Conservation (phyloP, 2,113 vertebrate species). For the Dromiciops gliroides region DNA sequence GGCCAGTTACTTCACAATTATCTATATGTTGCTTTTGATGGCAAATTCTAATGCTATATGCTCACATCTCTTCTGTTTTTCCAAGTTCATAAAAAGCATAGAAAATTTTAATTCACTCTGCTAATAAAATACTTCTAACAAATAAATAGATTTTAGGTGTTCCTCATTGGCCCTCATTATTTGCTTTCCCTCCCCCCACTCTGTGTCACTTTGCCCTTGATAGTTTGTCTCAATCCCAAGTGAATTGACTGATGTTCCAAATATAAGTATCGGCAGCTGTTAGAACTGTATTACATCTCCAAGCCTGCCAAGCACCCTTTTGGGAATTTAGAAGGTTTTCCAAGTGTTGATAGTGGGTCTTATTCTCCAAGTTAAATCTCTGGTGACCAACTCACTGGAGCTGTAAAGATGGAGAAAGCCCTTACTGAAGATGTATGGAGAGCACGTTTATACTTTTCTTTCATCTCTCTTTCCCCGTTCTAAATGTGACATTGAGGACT, state of each 20-base stretch:
- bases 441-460: slow-evolving; percentile 43
- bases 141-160: neutral
- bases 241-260: slow-evolving; percentile 47
- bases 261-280: slow-evolving; percentile 67
- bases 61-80: neutral
- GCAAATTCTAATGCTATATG: neutral
- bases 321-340: slow-evolving; percentile 67
- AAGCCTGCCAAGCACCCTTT: neutral
- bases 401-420: slow-evolving; percentile 51
- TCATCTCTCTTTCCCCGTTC: slow-evolving; percentile 37
- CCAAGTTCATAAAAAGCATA: neutral
- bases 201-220: neutral
- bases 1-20: neutral
- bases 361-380: slow-evolving; percentile 53
- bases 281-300: slow-evolving; percentile 58
- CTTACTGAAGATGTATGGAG: slow-evolving; percentile 35
- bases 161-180: neutral
- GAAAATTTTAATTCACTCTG: neutral
- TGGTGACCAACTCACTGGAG: slow-evolving; percentile 44
- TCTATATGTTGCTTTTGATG: neutral
- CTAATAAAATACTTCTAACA: neutral
- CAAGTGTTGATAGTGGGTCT: slow-evolving; percentile 32
- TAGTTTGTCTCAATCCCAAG: slow-evolving; percentile 64
- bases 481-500: slow-evolving; percentile 50
- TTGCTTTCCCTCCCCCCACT: slow-evolving; percentile 9